These are phyloP conservation scores for Aselliscus stoliczkanus DNA, from an alignment of 2,797 vertebrate species.

Conservation along the genomic window DNA sequence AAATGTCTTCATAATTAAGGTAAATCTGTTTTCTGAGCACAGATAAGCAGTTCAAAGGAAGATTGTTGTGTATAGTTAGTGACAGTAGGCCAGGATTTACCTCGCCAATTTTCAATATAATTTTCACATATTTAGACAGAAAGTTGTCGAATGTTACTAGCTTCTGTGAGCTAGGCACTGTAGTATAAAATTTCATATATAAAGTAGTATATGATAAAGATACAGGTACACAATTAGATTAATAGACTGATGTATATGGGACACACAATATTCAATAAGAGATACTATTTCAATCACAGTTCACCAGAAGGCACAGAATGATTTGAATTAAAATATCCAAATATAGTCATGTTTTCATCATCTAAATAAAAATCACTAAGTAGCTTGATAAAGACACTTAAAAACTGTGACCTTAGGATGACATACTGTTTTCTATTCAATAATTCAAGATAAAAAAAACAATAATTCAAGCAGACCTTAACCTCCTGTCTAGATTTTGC, in stretches of 20 bases:
- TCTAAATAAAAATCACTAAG: slow-evolving; percentile 26
- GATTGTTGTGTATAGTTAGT: not conserved
- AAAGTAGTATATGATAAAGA: not conserved
- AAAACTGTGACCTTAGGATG: slow-evolving; percentile 31
- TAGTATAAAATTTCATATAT: not conserved
- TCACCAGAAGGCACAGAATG: not conserved
- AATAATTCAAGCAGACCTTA: slow-evolving; percentile 52
- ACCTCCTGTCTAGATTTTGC: slow-evolving; percentile 29
- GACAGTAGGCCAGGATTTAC: not conserved
- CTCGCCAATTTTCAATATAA: not conserved
- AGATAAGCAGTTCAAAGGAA: not conserved
- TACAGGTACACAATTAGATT: not conserved
- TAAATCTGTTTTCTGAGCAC: not conserved
- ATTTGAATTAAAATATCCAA: not conserved
- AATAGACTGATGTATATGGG: not conserved
- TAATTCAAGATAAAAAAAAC: slow-evolving; percentile 27
- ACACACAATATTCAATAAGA: not conserved
- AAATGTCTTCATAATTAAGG: not conserved
- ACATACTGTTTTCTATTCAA: slow-evolving; percentile 6
- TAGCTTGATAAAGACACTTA: not conserved
- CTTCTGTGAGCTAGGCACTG: not conserved
- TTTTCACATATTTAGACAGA: not conserved
- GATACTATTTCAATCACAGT: not conserved
- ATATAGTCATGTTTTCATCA: not conserved
- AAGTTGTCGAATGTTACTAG: not conserved